Base-by-base conservation (phyloP, 2,888 invertebrate genomes). In the Spisula subtruncata region DNA sequence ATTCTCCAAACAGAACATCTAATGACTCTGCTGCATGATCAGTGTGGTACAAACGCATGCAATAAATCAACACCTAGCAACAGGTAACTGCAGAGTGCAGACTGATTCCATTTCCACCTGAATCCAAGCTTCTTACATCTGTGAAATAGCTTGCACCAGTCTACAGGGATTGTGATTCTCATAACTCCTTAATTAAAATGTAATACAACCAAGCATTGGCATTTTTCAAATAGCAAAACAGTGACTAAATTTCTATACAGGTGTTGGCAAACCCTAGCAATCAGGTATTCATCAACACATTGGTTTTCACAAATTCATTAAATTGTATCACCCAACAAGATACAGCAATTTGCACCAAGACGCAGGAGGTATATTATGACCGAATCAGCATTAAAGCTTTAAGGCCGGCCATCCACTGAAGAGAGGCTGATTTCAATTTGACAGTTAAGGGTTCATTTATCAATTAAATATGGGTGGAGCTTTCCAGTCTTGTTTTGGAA, bases 221-320 rank as follows among this genome's bases (percentile, higher is more conserved):
- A 51, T 81, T 46, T 25, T 81, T 81, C 51, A 51, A 81, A 81
- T 81, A 29, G 81, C 81, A 46, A 81, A 81, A 41, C 16, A 25
- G 29, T 75, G 75, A 75, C 10, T 32, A 75, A n/a, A 56, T 51
- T 12, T 25, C 25, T n/a, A n/a, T 66, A 8, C 51, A 8, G 51
- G 12, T 66, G 60, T 66, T n/a, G 25, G n/a, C 60, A 25, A 25
- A 66, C 25, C n/a, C 60, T n/a, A 25, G 25, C 10, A 10, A 25
- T n/a, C 20, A 66, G 25, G n/a, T 6, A 25, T 66, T 66, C 8
- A 66, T 25, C 60, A 25, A 5, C 25, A 25, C 0, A 66, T 66
- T 25, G 25, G 60, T 12, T 66, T 66, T 66, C 60, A 66, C 60
- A 66, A 66, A 66, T 66, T 41, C 2, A 41, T 41, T 41, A 41